Evolutionary conservation across 2,113 vertebrate genomes (phyloP).

Genomic region (Scalopus aquaticus): DNA sequence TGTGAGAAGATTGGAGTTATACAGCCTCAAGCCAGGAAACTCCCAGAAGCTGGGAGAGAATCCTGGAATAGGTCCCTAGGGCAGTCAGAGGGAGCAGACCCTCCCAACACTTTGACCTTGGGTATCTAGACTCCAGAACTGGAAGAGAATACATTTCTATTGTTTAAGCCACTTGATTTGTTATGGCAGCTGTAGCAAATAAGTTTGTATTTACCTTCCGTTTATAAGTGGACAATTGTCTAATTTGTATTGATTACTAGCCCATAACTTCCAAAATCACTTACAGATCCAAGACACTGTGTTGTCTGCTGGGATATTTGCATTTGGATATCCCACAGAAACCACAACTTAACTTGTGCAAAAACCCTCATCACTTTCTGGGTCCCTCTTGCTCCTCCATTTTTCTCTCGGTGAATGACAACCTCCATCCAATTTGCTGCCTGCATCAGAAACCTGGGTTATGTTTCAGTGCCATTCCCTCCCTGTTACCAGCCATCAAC

Average conservation of each 20-base stretch:
- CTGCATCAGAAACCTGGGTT: neutral
- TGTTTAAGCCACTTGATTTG: neutral
- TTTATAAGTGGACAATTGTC: neutral
- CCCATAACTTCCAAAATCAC: neutral
- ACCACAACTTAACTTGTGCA: neutral
- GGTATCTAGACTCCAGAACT: too few relatives aligned
- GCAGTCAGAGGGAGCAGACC: neutral
- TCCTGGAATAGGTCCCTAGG: neutral
- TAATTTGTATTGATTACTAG: neutral
- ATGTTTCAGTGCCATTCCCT: rapidly evolving
- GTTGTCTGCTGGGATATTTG: neutral
- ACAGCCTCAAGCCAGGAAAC: neutral
- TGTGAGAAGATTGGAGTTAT: neutral
- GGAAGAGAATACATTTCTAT: too few relatives aligned
- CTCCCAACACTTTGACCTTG: neutral
- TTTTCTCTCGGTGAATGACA: neutral
- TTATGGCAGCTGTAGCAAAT: neutral
- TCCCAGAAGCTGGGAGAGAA: neutral
- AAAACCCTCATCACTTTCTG: neutral
- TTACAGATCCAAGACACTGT: neutral
- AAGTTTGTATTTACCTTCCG: neutral
- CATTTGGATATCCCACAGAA: neutral
- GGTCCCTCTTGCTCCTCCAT: neutral
- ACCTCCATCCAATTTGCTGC: neutral
- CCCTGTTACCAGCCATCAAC: too few relatives aligned